These are phyloP conservation scores for Crocidura indochinensis DNA, from an alignment of 2,797 vertebrate species.

Conservation along the genomic window DNA sequence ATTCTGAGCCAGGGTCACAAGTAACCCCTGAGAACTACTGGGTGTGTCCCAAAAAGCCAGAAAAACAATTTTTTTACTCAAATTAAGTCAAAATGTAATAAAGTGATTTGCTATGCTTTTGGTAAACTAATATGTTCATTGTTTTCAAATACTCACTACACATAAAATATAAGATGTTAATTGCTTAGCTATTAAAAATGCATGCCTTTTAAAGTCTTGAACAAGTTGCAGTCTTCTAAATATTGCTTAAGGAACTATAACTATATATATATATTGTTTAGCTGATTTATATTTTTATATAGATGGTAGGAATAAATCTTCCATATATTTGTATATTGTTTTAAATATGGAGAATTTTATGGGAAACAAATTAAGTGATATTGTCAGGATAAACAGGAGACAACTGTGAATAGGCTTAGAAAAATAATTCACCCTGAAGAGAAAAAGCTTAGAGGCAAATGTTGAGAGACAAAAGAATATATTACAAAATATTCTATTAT, in stretches of 20 bases:
- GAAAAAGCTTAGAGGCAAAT: conserved; percentile 74
- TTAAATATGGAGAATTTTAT: conserved; percentile 56
- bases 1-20: too few species aligned
- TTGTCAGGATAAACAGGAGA: conserved; percentile 75
- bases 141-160: neutral
- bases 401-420: conserved; percentile 75
- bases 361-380: conserved; percentile 79
- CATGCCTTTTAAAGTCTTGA: conserved; percentile 6
- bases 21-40: too few species aligned
- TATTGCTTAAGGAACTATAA: conserved; percentile 73
- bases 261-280: conserved; percentile 73
- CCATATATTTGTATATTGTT: conserved; percentile 69
- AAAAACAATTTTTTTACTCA: neutral
- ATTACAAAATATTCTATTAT: neutral
- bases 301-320: conserved; percentile 68
- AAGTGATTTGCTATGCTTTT: neutral
- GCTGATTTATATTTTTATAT: conserved; percentile 72
- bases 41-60: too few species aligned
- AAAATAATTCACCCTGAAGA: conserved; percentile 80
- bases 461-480: conserved; percentile 76
- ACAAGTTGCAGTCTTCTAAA: conserved; percentile 55
- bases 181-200: neutral
- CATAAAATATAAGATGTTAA: too few species aligned
- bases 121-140: neutral
- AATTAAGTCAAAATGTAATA: neutral